Percentiles rank a stretch among this genome's conserved stretches.
Evolutionary conservation across 2,888 invertebrate species (phyloP).

Genomic region (Dicranocentrus wangi): DNA sequence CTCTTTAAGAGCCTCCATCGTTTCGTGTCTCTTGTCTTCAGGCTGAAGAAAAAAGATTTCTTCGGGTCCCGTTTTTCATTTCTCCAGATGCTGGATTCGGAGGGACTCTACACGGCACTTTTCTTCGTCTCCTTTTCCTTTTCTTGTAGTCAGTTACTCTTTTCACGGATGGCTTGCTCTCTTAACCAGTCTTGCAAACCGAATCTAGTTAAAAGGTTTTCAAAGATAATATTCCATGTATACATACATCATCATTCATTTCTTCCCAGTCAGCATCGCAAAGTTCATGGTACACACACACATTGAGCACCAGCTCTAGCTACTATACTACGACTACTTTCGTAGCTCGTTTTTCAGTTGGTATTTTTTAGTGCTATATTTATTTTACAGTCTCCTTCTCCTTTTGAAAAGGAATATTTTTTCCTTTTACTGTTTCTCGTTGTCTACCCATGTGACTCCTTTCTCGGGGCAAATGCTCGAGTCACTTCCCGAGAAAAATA

Average conservation of each 20-base stretch:
- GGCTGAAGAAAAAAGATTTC: conserved; percentile 20
- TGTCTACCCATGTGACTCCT: neutral
- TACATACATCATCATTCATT: conserved; percentile 44
- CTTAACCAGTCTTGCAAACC: conserved; percentile 60
- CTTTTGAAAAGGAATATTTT: no score
- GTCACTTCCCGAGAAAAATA: no score
- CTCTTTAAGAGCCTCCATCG: no score
- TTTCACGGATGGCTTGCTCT: conserved; percentile 59
- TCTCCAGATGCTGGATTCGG: conserved; percentile 54
- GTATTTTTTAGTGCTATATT: no score
- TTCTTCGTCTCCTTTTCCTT: no score
- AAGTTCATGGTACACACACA: neutral
- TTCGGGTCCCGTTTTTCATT: neutral
- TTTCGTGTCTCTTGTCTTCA: no score
- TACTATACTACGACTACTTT: no score
- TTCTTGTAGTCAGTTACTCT: conserved; percentile 47
- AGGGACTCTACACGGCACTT: neutral
- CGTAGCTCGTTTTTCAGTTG: no score
- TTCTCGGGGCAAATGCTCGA: conserved; percentile 32
- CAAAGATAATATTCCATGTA: conserved; percentile 58
- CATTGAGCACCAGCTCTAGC: no score
- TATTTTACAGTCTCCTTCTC: no score
- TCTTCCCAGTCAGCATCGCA: neutral
- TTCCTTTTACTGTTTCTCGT: no score
- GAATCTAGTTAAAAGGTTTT: conserved; percentile 65